Evolutionary conservation across 1,140 invertebrate genomes (phyloP).

Genomic region (Lepidurus packardi): DNA sequence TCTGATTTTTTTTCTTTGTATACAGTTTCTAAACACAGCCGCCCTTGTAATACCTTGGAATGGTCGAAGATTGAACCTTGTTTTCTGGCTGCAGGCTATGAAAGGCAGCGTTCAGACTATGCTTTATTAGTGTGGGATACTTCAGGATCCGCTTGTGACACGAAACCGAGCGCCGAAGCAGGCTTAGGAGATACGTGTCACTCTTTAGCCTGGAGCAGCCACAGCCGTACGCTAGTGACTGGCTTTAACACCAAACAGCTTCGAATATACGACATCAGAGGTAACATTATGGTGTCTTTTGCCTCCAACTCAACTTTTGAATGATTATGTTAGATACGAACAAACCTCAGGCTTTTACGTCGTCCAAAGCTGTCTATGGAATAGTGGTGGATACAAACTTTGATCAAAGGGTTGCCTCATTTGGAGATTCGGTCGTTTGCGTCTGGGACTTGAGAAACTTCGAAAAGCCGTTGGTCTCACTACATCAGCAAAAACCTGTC

Average conservation of each 20-base stretch:
- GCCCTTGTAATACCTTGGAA: slow-evolving; percentile 77
- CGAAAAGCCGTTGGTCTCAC: slow-evolving; percentile 70
- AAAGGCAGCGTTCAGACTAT: slow-evolving; percentile 76
- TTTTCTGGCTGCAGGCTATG: slow-evolving; percentile 74
- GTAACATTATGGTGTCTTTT: slow-evolving; percentile 49
- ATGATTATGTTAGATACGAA: slow-evolving; percentile 55
- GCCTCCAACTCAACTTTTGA: slow-evolving; percentile 34
- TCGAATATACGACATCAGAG: slow-evolving; percentile 84
- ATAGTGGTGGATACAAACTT: slow-evolving; percentile 69
- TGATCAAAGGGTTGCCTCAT: slow-evolving; percentile 72
- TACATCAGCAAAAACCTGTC: slow-evolving; percentile 63
- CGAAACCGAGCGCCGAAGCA: slow-evolving; percentile 51
- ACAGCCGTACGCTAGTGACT: slow-evolving; percentile 65
- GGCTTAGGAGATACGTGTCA: slow-evolving; percentile 74
- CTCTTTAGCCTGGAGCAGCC: slow-evolving; percentile 74
- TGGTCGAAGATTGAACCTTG: slow-evolving; percentile 84
- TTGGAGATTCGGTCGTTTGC: slow-evolving; percentile 68
- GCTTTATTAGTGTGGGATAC: slow-evolving; percentile 72
- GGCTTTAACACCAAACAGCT: slow-evolving; percentile 85
- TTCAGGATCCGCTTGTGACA: slow-evolving; percentile 51
- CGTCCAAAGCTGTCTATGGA: slow-evolving; percentile 76
- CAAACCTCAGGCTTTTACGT: slow-evolving; percentile 62
- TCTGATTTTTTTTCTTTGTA: slow-evolving; percentile 39
- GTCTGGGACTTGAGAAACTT: slow-evolving; percentile 85
- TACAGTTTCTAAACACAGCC: slow-evolving; percentile 66